Evolutionary conservation across 1,140 invertebrate genomes (phyloP).

Genomic region (Pseudomyrmex flavicornis): DNA sequence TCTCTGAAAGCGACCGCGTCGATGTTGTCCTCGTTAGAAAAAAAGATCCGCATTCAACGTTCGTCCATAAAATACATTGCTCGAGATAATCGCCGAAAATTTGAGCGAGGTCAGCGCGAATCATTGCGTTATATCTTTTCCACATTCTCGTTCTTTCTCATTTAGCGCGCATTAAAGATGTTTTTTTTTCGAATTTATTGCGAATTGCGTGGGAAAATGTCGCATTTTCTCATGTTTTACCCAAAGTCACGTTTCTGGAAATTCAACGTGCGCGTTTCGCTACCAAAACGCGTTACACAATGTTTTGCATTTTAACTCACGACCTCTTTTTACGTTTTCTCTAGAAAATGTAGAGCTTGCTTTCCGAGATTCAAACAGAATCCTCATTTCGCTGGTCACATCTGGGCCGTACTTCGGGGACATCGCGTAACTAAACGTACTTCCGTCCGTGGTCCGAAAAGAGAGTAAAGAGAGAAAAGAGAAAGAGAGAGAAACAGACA

Average conservation of each 20-base stretch:
- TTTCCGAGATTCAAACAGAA: constrained; percentile 37
- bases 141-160: constrained; percentile 12
- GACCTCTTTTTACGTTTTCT: constrained; percentile 13
- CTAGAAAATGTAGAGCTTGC: constrained; percentile 22
- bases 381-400: constrained; percentile 19
- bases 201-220: background rate
- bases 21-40: background rate
- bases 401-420: constrained; percentile 11
- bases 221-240: background rate
- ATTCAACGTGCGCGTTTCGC: background rate
- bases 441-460: background rate
- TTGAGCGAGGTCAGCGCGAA: background rate
- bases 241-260: constrained; percentile 2
- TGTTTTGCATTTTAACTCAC: constrained; percentile 27
- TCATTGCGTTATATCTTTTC: background rate
- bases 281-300: constrained; percentile 5
- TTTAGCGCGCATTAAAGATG: background rate
- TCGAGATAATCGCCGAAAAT: constrained; percentile 2
- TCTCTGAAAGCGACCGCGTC: constrained; percentile 30
- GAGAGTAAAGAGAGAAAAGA: no score
- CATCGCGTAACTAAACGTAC: constrained; percentile 19
- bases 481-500: background rate
- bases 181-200: constrained; percentile 16
- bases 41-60: constrained; percentile 45
- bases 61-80: constrained; percentile 11